Base-by-base conservation (phyloP, 2,113 vertebrate genomes). In the Camelus bactrianus region DNA sequence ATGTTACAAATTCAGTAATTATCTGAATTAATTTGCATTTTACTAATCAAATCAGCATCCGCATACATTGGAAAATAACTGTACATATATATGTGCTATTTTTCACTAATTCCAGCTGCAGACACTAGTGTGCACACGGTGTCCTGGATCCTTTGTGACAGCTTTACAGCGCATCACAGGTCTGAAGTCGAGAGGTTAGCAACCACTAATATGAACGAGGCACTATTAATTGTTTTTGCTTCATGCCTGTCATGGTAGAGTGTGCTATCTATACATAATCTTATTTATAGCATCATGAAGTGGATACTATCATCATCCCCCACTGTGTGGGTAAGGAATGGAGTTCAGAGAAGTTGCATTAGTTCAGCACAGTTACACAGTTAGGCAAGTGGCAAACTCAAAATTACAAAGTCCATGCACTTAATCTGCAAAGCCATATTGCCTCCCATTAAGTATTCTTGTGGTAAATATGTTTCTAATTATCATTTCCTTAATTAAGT, bases 371-470 rank as follows among this genome's bases (percentile, higher is more conserved):
- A 93, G 32, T 89, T 67, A 85, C 26, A 91, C 8, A 65, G 64
- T 35, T 32, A 91, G 46, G 67, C 88, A 73, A 56, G n/a, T 52
- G 28, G n/a, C 56, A 89, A 73, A 79, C 14, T 50, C 32, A 8
- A 92, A 80, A 89, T 75, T 84, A 67, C n/a, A 77, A 82, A 89
- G 42, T 46, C 7, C 14, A 50, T 73, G 62, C 17, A 89, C 46
- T 96, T 89, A 95, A 95, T 94, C 46, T 52, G 26, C 52, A 85
- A 90, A 95, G 46, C n/a, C 12, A 94, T 52, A 89, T 56, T 94
- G 24, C 3, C 12, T 90, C n/a, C 48, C 64, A 90, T 70, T 92
- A 94, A 70, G 30, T 77, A 97, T 91, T 88, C 48, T 38, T 87
- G 20, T n/a, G 48, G 38, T 76, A 88, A 95, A 87, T 84, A 96